Conservation (phyloP, 1,140 invertebrate genomes). For the Drosophila persimilis region DNA sequence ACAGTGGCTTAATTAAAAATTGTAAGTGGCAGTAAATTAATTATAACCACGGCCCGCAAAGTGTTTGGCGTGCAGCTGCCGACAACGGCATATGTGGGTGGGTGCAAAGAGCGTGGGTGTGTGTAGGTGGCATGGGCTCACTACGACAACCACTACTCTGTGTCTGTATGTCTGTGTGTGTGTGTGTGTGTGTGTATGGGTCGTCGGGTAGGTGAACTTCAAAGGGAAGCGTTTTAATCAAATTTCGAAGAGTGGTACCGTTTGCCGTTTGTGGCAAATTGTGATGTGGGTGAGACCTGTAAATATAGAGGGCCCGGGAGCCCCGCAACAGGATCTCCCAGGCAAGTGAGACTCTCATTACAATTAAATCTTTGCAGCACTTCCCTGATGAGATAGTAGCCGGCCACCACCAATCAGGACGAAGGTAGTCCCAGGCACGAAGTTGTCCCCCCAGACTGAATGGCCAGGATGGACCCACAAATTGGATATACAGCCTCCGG, state of each 20-base stretch:
- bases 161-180: conserved; percentile 5
- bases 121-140: conserved; percentile 10
- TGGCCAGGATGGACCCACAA: not conserved
- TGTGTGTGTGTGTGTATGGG: conserved; percentile 16
- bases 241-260: conserved; percentile 56
- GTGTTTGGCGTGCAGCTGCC: conserved; percentile 68
- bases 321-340: too few relatives aligned
- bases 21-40: conserved; percentile 80
- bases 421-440: not conserved
- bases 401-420: too few relatives aligned
- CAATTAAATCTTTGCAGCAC: conserved; percentile 27
- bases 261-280: conserved; percentile 5
- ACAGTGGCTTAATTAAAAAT: conserved; percentile 75
- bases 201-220: conserved; percentile 51
- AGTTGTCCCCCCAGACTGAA: not conserved
- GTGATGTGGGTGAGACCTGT: conserved; percentile 15
- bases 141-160: conserved; percentile 20
- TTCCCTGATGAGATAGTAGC: not conserved
- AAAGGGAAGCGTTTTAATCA: conserved; percentile 73
- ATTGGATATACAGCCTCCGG: conserved; percentile 12
- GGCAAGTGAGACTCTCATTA: conserved; percentile 16
- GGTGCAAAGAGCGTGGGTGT: not conserved
- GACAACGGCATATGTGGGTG: conserved; percentile 47
- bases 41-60: conserved; percentile 74
- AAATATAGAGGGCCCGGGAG: not conserved